phyloP scores from a whole-genome alignment of 2,888 invertebrate species.

The Oasisia sp. region DNA sequence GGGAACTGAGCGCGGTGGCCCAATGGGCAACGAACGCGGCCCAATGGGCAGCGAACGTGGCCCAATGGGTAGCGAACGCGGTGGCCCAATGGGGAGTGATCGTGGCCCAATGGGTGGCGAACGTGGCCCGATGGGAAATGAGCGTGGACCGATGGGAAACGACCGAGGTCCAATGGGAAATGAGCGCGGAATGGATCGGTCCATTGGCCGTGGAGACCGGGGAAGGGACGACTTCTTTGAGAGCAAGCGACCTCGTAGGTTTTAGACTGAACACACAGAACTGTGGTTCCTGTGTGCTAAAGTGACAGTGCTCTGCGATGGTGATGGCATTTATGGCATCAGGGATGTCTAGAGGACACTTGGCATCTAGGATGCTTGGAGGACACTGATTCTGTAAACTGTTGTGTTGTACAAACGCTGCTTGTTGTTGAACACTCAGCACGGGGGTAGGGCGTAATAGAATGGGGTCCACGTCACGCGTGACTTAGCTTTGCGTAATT shows the following conservation, averaged over 20 bases:
- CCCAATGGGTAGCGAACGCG: background rate
- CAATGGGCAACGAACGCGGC: background rate
- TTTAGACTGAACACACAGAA: background rate
- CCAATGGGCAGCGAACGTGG: background rate
- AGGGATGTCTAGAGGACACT: no score
- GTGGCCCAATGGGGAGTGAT: background rate
- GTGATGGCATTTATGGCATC: background rate
- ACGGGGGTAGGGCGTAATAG: background rate
- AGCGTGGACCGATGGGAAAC: background rate
- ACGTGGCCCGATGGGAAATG: background rate
- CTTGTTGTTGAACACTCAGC: background rate
- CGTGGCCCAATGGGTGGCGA: background rate
- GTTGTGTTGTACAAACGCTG: background rate
- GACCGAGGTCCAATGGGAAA: background rate
- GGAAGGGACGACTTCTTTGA: conserved; percentile 7
- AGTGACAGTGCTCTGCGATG: background rate
- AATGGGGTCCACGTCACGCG: background rate
- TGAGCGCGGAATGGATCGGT: background rate
- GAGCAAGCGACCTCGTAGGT: background rate
- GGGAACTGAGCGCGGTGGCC: background rate
- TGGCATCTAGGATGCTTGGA: background rate
- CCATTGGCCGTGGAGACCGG: background rate
- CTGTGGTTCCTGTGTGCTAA: background rate
- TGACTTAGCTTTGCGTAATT: background rate
- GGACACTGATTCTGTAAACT: conserved; percentile 1